Conservation (phyloP, 2,888 invertebrate species). For the Blomia tropicalis region DNA sequence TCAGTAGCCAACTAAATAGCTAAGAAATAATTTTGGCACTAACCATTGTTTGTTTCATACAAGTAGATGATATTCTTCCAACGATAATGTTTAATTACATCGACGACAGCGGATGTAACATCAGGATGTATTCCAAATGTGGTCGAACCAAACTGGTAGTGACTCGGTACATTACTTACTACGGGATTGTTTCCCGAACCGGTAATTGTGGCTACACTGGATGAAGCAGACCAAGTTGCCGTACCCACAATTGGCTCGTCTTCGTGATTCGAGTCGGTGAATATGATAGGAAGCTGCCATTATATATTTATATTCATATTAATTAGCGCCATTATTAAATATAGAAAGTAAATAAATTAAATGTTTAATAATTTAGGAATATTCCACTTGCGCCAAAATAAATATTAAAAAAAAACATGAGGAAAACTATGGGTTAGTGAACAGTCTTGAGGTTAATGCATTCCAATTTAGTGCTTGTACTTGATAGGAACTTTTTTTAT, state of each 20-base stretch:
- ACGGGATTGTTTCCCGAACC: background rate
- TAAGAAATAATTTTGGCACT: too few relatives aligned
- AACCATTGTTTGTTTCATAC: slow-evolving; percentile 78
- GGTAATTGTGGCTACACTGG: slow-evolving; percentile 50
- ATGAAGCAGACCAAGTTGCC: too few relatives aligned
- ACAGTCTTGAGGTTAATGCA: too few relatives aligned
- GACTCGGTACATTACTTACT: background rate
- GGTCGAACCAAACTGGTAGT: too few relatives aligned
- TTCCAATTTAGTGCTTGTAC: too few relatives aligned
- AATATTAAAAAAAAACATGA: too few relatives aligned
- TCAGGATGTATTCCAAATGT: slow-evolving; percentile 83
- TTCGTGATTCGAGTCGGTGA: background rate
- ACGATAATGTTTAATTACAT: slow-evolving; percentile 76
- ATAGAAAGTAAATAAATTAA: background rate
- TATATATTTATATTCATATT: background rate
- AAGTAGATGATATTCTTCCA: slow-evolving; percentile 78
- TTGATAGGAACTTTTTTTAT: background rate
- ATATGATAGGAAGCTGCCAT: slow-evolving; percentile 7
- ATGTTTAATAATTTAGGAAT: too few relatives aligned
- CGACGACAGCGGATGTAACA: slow-evolving; percentile 84
- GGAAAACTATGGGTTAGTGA: too few relatives aligned
- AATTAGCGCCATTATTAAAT: too few relatives aligned
- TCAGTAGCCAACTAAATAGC: too few relatives aligned
- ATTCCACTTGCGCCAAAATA: too few relatives aligned
- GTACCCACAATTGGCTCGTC: too few relatives aligned